Evolutionary conservation across 2,113 vertebrate species (phyloP).

Genomic region (Nannospalax galili): DNA sequence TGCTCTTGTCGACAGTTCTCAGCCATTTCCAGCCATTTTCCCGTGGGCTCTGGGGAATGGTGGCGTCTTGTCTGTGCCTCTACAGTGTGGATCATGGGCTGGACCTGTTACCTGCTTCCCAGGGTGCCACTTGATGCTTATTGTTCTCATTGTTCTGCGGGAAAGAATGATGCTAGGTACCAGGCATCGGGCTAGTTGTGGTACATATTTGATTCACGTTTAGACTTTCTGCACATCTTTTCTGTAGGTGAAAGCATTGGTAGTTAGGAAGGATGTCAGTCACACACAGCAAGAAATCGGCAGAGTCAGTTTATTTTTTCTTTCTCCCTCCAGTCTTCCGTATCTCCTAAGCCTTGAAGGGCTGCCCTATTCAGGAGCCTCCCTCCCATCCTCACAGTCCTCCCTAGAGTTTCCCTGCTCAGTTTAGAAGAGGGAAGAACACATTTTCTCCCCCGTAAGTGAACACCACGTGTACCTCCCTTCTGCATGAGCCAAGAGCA

Average conservation of each 20-base stretch:
- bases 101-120: background rate
- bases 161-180: background rate
- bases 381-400: background rate
- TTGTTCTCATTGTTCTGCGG: background rate
- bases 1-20: background rate
- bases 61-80: background rate
- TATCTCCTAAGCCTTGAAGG: background rate
- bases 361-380: background rate
- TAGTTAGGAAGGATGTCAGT: background rate
- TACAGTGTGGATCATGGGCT: background rate
- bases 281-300: background rate
- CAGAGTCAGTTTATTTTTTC: background rate
- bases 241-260: background rate
- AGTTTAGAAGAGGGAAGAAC: background rate
- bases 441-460: background rate
- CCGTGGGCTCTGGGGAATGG: background rate
- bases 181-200: background rate
- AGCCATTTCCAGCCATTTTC: background rate
- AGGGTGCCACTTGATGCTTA: background rate
- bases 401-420: background rate
- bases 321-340: background rate
- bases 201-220: background rate
- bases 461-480: background rate
- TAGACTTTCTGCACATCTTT: background rate
- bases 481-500: slow-evolving; percentile 22